Base-by-base conservation (phyloP, 2,888 invertebrate species). In the Biston stratarius region DNA sequence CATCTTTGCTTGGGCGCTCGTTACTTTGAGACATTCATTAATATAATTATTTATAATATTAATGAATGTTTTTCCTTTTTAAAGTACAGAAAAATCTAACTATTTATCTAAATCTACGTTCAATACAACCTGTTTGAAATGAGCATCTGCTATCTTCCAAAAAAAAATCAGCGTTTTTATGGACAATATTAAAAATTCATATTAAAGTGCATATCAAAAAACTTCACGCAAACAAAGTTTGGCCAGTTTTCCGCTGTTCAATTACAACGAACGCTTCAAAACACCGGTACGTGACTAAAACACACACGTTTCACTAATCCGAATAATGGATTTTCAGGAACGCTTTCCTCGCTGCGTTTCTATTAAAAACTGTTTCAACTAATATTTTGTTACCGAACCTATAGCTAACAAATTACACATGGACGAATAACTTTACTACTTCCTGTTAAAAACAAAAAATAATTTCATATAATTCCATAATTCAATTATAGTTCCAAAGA, bases 271-370 rank as follows among this genome's bases (percentile, higher is more conserved):
- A 80, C 80, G 74, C 79, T 82, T 77, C 77, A 81, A 77, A 82
- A 76, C 69, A 76, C 74, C 56, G 77, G 77, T 83, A 89, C 88
- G 88, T 89, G 87, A 86, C 87, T 85, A 79, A 24, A 83, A 84
- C 84, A 87, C 82, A 78, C 82, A 80, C 71, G 69, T 80, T 79
- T 81, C 81, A 83, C 85, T 87, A 87, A 88, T 87, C 84, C 83
- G 78, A 83, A 86, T 85, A 83, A 81, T 81, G 83, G 81, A 82
- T 84, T 83, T 83, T 77, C 81, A 81, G 82, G 78, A 84, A 82
- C 75, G 76, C 75, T 77, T 81, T 76, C 80, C 82, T 81, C 80
- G 77, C 80, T 79, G 78, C 82, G 76, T 78, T 79, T 78, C 77
- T 74, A 78, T 80, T 78, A 74, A 71, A 80, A 81, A 79, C 80